These are phyloP conservation scores for Acrocephalus arundinaceus DNA, from an alignment of 2,113 vertebrate species.

Conservation along the genomic window DNA sequence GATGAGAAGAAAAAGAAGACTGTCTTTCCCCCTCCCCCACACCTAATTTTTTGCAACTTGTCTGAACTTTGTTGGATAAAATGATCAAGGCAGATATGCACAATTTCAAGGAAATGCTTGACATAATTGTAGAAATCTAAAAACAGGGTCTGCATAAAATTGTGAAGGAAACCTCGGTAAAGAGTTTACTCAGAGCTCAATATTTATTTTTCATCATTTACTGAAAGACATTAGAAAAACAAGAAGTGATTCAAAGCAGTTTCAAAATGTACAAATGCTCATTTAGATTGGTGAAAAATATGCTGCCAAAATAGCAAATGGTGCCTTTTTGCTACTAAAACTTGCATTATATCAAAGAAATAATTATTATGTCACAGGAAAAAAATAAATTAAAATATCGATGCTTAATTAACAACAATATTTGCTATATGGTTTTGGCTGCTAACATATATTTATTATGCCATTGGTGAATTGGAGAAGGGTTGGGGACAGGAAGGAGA, in stretches of 20 bases:
- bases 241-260: background rate
- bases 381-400: background rate
- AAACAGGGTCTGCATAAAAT: background rate
- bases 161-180: background rate
- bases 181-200: background rate
- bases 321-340: background rate
- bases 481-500: accelerated
- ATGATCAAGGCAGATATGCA: background rate
- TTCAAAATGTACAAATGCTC: background rate
- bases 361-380: background rate
- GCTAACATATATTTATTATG: background rate
- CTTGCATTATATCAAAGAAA: background rate
- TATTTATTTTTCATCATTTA: background rate
- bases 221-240: background rate
- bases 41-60: background rate
- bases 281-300: background rate
- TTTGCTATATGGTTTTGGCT: background rate
- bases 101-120: background rate
- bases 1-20: background rate
- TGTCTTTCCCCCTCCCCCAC: background rate
- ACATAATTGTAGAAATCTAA: background rate
- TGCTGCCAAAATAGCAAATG: background rate
- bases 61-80: background rate
- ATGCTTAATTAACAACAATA: background rate
- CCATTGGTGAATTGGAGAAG: background rate